These are phyloP conservation scores for Hafferia zeledoni DNA, from an alignment of 2,797 vertebrate species.

Conservation along the genomic window DNA sequence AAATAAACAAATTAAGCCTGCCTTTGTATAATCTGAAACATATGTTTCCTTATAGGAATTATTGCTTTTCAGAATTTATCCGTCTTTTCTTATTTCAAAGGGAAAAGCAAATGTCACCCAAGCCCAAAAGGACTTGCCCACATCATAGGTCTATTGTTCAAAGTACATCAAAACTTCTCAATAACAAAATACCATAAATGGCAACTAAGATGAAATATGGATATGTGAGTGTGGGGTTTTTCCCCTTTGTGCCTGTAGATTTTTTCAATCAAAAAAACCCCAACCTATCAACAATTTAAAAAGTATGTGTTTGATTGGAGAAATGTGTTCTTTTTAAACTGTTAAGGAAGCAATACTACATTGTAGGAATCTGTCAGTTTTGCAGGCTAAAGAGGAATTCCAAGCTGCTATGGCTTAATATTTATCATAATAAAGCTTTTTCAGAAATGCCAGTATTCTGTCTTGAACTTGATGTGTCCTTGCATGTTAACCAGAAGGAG, in stretches of 20 bases:
- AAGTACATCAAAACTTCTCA: not conserved
- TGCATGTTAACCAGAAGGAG: not conserved
- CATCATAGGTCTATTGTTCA: not conserved
- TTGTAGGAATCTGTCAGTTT: constrained; percentile 2
- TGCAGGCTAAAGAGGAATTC: not conserved
- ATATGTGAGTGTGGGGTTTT: not conserved
- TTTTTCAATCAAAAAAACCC: constrained; percentile 8
- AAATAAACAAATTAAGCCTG: not conserved
- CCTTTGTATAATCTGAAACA: not conserved
- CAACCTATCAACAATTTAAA: not conserved
- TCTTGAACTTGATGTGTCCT: not conserved
- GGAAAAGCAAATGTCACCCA: not conserved
- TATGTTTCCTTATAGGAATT: not conserved
- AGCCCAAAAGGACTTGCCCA: not conserved
- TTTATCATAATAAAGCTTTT: constrained; percentile 8
- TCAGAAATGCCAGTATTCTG: not conserved
- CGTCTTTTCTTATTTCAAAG: not conserved
- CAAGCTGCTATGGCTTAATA: constrained; percentile 25
- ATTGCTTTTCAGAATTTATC: not conserved
- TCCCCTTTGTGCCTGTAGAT: not conserved
- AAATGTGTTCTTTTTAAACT: not conserved
- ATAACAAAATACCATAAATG: not conserved
- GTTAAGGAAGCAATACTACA: not conserved
- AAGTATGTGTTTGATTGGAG: not conserved
- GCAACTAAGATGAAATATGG: not conserved